phyloP scores from a whole-genome alignment of 2,888 invertebrate species.

The Apamea crenata region DNA sequence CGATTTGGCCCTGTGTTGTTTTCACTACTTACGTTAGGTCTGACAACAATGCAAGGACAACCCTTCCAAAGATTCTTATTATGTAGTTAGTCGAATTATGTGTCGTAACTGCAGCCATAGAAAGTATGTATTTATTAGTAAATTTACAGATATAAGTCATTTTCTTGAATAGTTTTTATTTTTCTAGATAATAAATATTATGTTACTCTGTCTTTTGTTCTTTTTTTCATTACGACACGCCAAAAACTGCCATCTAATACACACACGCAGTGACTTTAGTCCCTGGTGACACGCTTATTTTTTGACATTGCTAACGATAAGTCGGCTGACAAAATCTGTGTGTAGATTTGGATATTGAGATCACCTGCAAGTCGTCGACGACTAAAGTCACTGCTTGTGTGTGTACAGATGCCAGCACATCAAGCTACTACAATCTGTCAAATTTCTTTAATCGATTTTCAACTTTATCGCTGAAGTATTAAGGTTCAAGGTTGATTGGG shows the following conservation, averaged over 20 bases:
- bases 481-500: too few relatives aligned
- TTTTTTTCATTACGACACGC: background rate
- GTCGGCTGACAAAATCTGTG: too few relatives aligned
- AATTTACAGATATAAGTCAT: background rate
- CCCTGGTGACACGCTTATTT: background rate
- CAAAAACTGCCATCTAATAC: background rate
- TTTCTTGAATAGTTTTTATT: background rate
- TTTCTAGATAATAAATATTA: conserved; percentile 2
- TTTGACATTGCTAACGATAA: too few relatives aligned
- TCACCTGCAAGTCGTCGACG: too few relatives aligned
- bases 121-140: background rate
- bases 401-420: too few relatives aligned
- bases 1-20: background rate
- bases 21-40: background rate
- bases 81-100: too few relatives aligned
- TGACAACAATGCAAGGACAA: background rate
- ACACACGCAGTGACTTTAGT: background rate
- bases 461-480: too few relatives aligned
- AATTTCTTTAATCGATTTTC: too few relatives aligned
- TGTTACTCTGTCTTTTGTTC: background rate
- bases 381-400: too few relatives aligned
- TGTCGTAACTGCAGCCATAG: background rate
- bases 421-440: too few relatives aligned
- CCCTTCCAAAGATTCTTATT: background rate
- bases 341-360: too few relatives aligned